These are phyloP conservation scores for Saturnia japonica DNA, from an alignment of 2,888 invertebrate genomes.

Conservation along the genomic window DNA sequence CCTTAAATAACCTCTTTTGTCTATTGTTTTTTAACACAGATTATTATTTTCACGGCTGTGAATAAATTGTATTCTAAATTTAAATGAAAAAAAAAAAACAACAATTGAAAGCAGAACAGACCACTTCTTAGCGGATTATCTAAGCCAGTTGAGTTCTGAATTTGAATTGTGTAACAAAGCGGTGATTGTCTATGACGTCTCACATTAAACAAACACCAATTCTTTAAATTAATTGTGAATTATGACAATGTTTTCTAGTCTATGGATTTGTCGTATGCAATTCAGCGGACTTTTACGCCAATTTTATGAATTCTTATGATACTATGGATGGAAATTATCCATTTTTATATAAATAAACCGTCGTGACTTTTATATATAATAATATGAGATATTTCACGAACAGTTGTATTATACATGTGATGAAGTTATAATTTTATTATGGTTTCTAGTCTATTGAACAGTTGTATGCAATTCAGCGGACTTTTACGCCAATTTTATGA, in stretches of 20 bases:
- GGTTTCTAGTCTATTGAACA: too few species aligned
- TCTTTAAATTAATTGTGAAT: neutral
- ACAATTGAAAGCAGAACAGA: neutral
- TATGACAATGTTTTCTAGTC: neutral
- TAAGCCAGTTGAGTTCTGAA: constrained; percentile 9
- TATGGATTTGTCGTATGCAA: neutral
- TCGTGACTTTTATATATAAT: neutral
- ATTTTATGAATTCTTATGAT: neutral
- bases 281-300: neutral
- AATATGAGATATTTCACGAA: too few species aligned
- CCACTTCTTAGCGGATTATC: neutral
- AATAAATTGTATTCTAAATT: neutral
- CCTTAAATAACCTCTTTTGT: constrained; percentile 16
- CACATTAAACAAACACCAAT: neutral
- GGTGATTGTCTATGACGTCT: neutral
- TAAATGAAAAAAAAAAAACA: neutral
- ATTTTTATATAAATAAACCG: neutral
- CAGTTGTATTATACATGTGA: too few species aligned
- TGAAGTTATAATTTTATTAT: too few species aligned
- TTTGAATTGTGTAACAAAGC: constrained; percentile 5
- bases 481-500: constrained; percentile 2
- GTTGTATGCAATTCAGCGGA: neutral
- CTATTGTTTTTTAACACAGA: constrained; percentile 1
- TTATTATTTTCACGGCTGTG: neutral
- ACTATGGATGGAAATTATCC: neutral